Conservation (phyloP, 2,888 invertebrate genomes). For the Eupithecia abbreviata region DNA sequence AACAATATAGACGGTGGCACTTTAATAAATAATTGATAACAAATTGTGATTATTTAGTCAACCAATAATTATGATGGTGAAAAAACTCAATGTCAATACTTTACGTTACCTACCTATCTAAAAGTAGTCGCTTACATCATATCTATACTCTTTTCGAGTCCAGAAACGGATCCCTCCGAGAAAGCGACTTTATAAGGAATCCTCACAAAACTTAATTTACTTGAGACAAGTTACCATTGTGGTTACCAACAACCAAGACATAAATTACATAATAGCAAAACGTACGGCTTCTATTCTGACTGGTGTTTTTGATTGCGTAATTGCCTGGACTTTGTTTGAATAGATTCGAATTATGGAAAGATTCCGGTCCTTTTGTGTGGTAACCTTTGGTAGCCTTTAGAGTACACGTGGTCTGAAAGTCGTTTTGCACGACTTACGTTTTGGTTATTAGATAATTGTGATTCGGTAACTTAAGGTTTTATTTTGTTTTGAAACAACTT, state of each 20-base stretch:
- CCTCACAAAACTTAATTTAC: conserved; percentile 61
- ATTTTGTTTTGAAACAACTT: not conserved
- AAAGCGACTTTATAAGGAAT: conserved; percentile 55
- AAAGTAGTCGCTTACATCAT: not conserved
- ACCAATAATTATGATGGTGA: too few relatives aligned
- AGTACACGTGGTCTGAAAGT: conserved; percentile 9
- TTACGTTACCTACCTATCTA: too few relatives aligned
- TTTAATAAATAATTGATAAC: too few relatives aligned
- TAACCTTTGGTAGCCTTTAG: conserved; percentile 9
- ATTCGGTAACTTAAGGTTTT: not conserved
- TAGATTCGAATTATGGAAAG: conserved; percentile 18
- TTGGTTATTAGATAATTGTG: not conserved
- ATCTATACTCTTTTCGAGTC: conserved; percentile 7
- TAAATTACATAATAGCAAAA: conserved; percentile 23
- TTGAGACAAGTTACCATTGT: conserved; percentile 73
- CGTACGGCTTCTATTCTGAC: conserved; percentile 38
- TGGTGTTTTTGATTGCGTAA: conserved; percentile 33
- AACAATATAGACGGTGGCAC: too few relatives aligned
- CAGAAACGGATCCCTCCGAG: conserved; percentile 6
- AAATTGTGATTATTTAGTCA: too few relatives aligned
- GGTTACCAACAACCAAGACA: conserved; percentile 41
- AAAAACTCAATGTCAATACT: too few relatives aligned
- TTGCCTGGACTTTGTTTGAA: conserved; percentile 28
- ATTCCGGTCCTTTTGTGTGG: conserved; percentile 26
- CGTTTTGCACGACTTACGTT: not conserved